phyloP scores from a whole-genome alignment of 2,113 vertebrate species.

The Tichodroma muraria region DNA sequence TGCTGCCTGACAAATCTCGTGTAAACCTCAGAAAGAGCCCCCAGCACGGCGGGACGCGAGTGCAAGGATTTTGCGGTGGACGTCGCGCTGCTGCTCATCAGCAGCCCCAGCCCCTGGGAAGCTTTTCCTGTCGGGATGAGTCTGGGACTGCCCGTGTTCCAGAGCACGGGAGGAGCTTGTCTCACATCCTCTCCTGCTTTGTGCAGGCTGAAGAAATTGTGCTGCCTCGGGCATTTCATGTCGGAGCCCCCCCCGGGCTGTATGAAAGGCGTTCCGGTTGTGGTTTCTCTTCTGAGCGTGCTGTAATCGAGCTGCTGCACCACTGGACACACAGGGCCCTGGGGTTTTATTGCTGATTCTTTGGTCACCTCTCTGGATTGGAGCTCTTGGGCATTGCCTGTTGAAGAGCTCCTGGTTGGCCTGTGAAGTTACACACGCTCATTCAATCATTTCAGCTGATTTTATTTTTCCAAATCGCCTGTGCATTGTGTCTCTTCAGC shows the following conservation, averaged over 20 bases:
- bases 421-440: not conserved
- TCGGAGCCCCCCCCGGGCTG: not conserved
- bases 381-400: not conserved
- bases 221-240: not conserved
- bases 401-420: not conserved
- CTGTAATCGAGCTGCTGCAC: not conserved
- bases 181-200: not conserved
- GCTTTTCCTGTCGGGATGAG: too few species aligned
- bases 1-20: not conserved
- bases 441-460: not conserved
- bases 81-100: too few species aligned
- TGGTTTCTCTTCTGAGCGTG: not conserved
- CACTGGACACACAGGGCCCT: too few species aligned
- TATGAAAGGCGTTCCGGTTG: not conserved
- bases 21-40: too few species aligned
- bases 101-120: too few species aligned
- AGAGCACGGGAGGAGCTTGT: not conserved
- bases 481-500: not conserved
- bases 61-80: too few species aligned
- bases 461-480: not conserved
- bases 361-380: not conserved
- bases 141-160: not conserved
- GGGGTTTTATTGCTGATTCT: not conserved
- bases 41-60: too few species aligned
- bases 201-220: not conserved